Conservation (phyloP, 1,140 invertebrate genomes). For the Diuraphis noxia region DNA sequence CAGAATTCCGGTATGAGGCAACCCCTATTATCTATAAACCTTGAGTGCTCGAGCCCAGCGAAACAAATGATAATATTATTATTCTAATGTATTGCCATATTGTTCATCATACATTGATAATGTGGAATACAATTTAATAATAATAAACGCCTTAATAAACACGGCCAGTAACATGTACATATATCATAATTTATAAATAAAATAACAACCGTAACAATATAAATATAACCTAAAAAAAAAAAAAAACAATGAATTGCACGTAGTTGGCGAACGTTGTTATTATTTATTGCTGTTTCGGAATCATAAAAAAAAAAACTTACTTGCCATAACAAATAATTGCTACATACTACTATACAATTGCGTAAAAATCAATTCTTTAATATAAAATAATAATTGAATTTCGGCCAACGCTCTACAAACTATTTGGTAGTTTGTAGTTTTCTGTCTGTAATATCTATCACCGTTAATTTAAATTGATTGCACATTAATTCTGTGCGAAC, state of each 20-base stretch:
- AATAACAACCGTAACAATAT: neutral
- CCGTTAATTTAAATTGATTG: conserved; percentile 4
- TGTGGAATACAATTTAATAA: neutral
- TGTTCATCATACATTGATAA: neutral
- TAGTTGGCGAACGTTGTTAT: neutral
- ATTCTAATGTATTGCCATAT: neutral
- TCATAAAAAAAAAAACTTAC: conserved; percentile 10
- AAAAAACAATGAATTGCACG: neutral
- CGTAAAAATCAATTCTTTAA: neutral
- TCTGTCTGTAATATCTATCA: too few relatives aligned
- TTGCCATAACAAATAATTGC: neutral
- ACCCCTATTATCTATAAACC: too few relatives aligned
- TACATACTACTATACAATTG: neutral
- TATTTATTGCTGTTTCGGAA: neutral
- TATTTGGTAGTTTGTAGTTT: neutral
- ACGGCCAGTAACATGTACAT: neutral
- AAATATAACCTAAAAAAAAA: neutral
- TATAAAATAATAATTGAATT: neutral
- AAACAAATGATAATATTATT: neutral
- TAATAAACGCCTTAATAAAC: neutral
- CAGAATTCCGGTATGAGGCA: too few relatives aligned
- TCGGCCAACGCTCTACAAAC: neutral
- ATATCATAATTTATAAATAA: neutral
- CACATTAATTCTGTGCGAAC: neutral
- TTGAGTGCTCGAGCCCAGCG: neutral